These are phyloP conservation scores for Lacanobia wlatinum DNA, from an alignment of 2,888 invertebrate species.

Conservation along the genomic window DNA sequence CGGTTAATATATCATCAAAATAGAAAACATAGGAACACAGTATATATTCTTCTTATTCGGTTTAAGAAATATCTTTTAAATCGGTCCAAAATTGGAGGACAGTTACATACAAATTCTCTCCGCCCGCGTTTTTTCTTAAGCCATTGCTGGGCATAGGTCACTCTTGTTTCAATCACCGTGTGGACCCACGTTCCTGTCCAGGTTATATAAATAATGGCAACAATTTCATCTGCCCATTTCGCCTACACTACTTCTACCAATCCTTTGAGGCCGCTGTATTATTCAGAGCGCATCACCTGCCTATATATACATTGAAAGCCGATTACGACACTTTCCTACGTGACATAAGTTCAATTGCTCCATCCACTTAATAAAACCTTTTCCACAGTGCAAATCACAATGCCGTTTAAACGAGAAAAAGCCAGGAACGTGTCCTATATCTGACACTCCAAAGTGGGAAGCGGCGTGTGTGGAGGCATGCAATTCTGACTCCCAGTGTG, in stretches of 20 bases:
- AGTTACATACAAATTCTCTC: too few relatives aligned
- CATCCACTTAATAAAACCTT: neutral
- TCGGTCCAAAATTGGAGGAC: too few relatives aligned
- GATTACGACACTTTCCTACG: neutral
- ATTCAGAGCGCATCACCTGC: neutral
- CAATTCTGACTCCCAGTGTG: slow-evolving; percentile 92
- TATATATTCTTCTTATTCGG: too few relatives aligned
- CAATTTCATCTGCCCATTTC: too few relatives aligned
- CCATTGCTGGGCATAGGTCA: too few relatives aligned
- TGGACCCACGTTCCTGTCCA: too few relatives aligned
- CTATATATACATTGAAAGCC: neutral
- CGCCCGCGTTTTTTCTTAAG: too few relatives aligned
- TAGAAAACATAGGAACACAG: too few relatives aligned
- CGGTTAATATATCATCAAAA: too few relatives aligned
- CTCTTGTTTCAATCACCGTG: too few relatives aligned
- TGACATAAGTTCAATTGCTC: neutral
- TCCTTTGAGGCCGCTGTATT: neutral
- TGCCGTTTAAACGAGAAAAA: slow-evolving; percentile 89
- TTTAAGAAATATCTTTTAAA: too few relatives aligned
- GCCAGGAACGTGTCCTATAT: slow-evolving; percentile 84
- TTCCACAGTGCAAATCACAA: slow-evolving; percentile 90
- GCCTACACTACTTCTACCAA: neutral
- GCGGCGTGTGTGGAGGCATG: slow-evolving; percentile 92
- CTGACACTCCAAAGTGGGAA: slow-evolving; percentile 89
- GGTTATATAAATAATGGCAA: too few relatives aligned